These are phyloP conservation scores for Slavum lentiscoides DNA, from an alignment of 2,888 invertebrate species.

Conservation along the genomic window DNA sequence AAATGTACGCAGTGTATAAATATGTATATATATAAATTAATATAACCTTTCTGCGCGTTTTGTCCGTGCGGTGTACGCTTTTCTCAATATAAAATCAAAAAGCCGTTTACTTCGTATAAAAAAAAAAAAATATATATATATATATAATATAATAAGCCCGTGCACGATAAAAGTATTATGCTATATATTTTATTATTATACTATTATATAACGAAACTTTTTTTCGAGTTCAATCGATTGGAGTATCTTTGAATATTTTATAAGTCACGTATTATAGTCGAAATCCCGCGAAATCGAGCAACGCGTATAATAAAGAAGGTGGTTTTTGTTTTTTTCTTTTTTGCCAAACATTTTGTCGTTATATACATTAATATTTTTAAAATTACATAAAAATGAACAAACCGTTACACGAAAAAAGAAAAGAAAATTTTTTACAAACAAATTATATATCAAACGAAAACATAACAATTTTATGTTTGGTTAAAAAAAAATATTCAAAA, in stretches of 20 bases:
- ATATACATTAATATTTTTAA: conserved; percentile 2
- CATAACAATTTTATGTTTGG: no score
- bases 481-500: no score
- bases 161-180: neutral
- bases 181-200: neutral
- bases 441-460: no score
- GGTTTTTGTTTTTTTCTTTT: neutral
- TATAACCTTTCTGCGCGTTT: no score
- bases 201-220: neutral
- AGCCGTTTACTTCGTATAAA: no score
- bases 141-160: neutral
- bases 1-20: no score
- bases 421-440: neutral
- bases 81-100: no score
- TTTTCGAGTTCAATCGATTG: conserved; percentile 13
- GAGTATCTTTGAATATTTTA: conserved; percentile 40
- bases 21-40: no score
- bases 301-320: neutral
- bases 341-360: conserved; percentile 2
- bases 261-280: conserved; percentile 32
- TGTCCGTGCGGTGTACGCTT: no score
- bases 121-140: no score
- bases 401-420: neutral
- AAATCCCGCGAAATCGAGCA: conserved; percentile 23
- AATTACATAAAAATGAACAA: neutral